These are phyloP conservation scores for Salminus brasiliensis DNA, from an alignment of 2,113 vertebrate species.

Conservation along the genomic window DNA sequence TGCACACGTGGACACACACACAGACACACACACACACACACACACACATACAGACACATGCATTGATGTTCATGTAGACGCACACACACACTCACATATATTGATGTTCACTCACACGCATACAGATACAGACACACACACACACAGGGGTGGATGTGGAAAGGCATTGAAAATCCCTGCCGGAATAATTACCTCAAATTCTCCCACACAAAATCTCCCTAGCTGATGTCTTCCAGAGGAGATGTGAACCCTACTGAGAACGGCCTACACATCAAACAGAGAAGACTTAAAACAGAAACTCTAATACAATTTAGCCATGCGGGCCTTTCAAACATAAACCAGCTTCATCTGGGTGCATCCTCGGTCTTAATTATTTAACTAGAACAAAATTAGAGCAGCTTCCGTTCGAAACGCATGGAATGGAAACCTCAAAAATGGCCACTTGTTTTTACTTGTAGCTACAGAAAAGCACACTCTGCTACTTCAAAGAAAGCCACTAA, in stretches of 20 bases:
- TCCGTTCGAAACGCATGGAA: background rate
- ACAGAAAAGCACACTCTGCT: background rate
- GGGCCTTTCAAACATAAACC: slow-evolving; percentile 24
- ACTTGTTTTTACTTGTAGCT: slow-evolving; percentile 11
- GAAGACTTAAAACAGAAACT: slow-evolving; percentile 19
- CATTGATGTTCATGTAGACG: background rate
- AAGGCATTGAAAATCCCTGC: slow-evolving; percentile 34
- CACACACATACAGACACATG: slow-evolving; percentile 3
- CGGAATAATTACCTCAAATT: slow-evolving; percentile 48
- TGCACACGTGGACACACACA: slow-evolving; percentile 20
- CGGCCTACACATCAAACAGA: slow-evolving; percentile 42
- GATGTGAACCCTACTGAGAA: slow-evolving; percentile 27
- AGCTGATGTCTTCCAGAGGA: slow-evolving; percentile 25
- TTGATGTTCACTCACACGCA: background rate
- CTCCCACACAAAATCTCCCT: slow-evolving; percentile 48
- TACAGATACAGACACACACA: slow-evolving; percentile 18
- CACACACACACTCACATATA: slow-evolving; percentile 13
- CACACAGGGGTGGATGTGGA: slow-evolving; percentile 9
- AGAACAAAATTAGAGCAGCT: slow-evolving; percentile 23
- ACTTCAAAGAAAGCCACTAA: background rate
- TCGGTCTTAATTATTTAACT: slow-evolving; percentile 25
- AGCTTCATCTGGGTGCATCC: slow-evolving; percentile 15
- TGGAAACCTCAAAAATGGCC: background rate
- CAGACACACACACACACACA: slow-evolving; percentile 5
- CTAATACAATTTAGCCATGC: slow-evolving; percentile 6